Base-by-base conservation (phyloP, 1,140 invertebrate species). In the Dryas iulia region DNA sequence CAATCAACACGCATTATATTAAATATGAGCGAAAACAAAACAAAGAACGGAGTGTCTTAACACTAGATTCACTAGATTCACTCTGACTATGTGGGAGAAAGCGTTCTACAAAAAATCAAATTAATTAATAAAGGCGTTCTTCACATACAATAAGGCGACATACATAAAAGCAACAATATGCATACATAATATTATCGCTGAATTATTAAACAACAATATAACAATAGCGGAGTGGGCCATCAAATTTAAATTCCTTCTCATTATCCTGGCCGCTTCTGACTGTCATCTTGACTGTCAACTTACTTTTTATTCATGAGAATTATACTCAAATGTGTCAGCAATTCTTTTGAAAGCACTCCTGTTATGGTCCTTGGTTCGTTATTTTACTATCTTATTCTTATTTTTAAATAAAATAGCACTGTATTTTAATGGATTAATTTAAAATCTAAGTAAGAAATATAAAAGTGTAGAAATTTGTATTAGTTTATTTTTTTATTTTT, bases 271-370 rank as follows among this genome's bases (percentile, higher is more conserved):
- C 59, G 75, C 79, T 76, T 68, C 78, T 71, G 79, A 78, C 72
- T 81, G 84, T 82, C 79, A 80, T 72, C 71, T 68, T 56, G 54
- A 62, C 77, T 71, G 78, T 73, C 81, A 77, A 75, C 69, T 77
- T 66, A 74, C 75, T 80, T 82, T 82, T 84, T 69, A 86, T 82
- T 84, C 78, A 83, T 81, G 74, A 79, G 74, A 80, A 81, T 78
- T 81, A 80, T 81, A 78, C 74, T 76, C 73, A 74, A 79, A 79
- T 81, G 76, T 86, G 78, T 80, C 77, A 79, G 78, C 76, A 74
- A 72, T 67, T 77, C 66, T 69, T 35, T 5, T 47, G 21, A 47
- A 23, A 28, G 18, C 28, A 69, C 61, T 75, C 76, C 35, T 64
- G 71, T 78, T 73, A 74, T 52, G 24, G 53, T 26, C 14, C 14